Conservation (phyloP, 2,113 vertebrate species). For the Polyodon spathula region DNA sequence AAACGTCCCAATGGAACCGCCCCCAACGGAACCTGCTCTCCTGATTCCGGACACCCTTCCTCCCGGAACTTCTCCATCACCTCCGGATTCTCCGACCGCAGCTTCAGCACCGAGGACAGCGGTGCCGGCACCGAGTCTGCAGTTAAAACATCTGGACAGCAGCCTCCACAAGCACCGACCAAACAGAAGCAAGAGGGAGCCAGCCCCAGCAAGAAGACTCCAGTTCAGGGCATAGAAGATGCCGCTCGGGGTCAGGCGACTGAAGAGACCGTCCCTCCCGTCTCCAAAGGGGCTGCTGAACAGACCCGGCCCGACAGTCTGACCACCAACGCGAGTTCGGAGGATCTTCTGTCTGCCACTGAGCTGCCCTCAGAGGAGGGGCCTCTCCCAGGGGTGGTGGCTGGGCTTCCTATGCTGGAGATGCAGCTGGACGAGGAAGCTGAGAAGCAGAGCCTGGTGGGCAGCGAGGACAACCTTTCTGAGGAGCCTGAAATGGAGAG, state of each 20-base stretch:
- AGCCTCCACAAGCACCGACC: slow-evolving; percentile 28
- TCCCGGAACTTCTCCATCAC: slow-evolving; percentile 87
- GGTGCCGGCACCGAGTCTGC: slow-evolving; percentile 43
- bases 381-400: background rate
- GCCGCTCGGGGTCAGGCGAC: slow-evolving; percentile 10
- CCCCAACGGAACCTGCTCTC: slow-evolving; percentile 67
- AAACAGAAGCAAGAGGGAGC: background rate
- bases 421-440: slow-evolving; percentile 46
- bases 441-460: slow-evolving; percentile 56
- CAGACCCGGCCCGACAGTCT: slow-evolving; percentile 62
- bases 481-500: slow-evolving; percentile 86
- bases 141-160: slow-evolving; percentile 25
- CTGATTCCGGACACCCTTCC: slow-evolving; percentile 83
- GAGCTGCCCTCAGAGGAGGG: slow-evolving; percentile 25
- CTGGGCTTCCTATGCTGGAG: slow-evolving; percentile 37
- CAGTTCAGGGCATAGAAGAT: slow-evolving; percentile 11
- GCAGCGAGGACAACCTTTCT: slow-evolving; percentile 62
- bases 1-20: slow-evolving; percentile 67
- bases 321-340: slow-evolving; percentile 44
- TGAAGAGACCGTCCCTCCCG: background rate
- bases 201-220: slow-evolving; percentile 22
- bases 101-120: slow-evolving; percentile 82
- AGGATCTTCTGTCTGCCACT: slow-evolving; percentile 32
- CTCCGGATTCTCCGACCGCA: slow-evolving; percentile 77
- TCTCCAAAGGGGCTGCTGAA: slow-evolving; percentile 24